Base-by-base conservation (phyloP, 2,113 vertebrate genomes). In the Tetraodon nigroviridis region DNA sequence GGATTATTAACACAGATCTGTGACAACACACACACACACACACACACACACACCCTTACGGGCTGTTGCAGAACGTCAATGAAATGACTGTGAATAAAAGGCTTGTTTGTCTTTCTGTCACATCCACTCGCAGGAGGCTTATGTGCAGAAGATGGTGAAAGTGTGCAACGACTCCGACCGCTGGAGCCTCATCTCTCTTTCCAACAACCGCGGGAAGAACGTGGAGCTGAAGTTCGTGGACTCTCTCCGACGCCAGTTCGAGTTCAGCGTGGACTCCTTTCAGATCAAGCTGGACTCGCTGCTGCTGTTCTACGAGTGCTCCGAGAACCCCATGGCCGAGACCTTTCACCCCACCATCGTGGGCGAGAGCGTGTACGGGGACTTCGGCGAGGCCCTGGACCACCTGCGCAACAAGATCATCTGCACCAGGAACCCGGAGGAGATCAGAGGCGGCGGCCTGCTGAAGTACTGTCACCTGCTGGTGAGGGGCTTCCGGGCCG, bases 131-230 rank as follows among this genome's bases (percentile, higher is more conserved):
- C 22, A 88, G 97, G 97, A 99, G 76, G 97, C 97, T 60, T 99
- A 99, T 55, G 97, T 99, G 84, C 97, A 99, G 92, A 99, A 99
- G 92, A 98, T 99, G 97, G 97, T 99, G 76, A 99, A 99, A 89
- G 97, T 99, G 71, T 98, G 93, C 85, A 98, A 96, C 68, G 97
- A 99, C 86, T 97, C 95, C 1, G 96, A 99, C 85, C 94, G 95
- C 37, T 99, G 97, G 97, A 98, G 96, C 85, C 95, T 99, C 71
- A 98, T 99, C 86, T 99, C 97, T 29, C 89, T 99, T 69, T 98
- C 95, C 79, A 99, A 99, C 90, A 98, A 98, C 93, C 90, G 93
- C 37, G 97, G 97, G 66, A 98, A 98, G 89, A 99, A 99, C 1
- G 95, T 99, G 88, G 97, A 99, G 88, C 91, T 99, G 80, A 99